Conservation (phyloP, 2,888 invertebrate genomes). For the Cepaea hortensis region DNA sequence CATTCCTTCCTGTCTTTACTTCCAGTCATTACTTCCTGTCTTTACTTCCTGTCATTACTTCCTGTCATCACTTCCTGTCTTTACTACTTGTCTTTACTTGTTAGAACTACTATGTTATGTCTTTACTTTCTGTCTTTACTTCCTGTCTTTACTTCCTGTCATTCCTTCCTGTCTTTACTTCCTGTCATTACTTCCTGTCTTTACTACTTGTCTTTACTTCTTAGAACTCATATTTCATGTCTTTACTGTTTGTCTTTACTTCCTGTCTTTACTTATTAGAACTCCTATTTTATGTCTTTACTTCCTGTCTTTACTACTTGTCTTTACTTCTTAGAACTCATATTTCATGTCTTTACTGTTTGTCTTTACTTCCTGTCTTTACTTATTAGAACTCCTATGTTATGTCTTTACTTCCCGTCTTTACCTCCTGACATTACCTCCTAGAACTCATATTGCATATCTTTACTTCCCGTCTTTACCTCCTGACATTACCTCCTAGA, state of each 20-base stretch:
- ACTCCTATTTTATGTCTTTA: too few relatives aligned
- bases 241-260: too few relatives aligned
- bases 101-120: too few relatives aligned
- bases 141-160: background rate
- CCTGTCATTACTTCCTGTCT: background rate
- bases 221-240: too few relatives aligned
- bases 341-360: too few relatives aligned
- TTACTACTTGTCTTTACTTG: too few relatives aligned
- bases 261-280: too few relatives aligned
- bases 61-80: too few relatives aligned
- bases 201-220: background rate
- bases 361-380: background rate
- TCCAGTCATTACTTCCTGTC: too few relatives aligned
- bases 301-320: too few relatives aligned
- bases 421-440: conserved; percentile 27
- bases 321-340: background rate
- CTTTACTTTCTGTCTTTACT: too few relatives aligned
- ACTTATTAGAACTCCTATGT: background rate
- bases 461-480: conserved; percentile 9
- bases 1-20: background rate
- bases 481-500: background rate
- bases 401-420: conserved; percentile 29
- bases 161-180: background rate
- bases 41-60: too few relatives aligned
- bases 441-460: background rate